Evolutionary conservation across 1,140 invertebrate genomes (phyloP), one percentile per base, ranked within the genome.

Genomic region (Branchinecta lindahli): DNA sequence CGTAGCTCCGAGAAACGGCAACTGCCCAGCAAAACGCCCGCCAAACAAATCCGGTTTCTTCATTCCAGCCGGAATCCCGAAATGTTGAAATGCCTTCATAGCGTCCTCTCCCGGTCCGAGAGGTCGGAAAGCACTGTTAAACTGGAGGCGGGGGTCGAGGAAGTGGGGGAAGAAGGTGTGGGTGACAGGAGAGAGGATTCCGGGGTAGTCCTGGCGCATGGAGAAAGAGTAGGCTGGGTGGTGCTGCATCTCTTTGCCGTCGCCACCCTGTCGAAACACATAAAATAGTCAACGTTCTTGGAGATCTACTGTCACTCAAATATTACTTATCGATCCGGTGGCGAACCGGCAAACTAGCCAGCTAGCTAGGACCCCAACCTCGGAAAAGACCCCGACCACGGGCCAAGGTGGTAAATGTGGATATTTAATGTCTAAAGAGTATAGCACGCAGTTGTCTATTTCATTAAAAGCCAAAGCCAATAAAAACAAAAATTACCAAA

Each of bases 221-320:
- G 52, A 61, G 18, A 61, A 61, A 6, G 52, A 20, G 18, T 61
- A 61, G 12, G 52, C 12, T 4, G 12, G 52, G 18, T 61, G 52
- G 18, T 61, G 52, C 18, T 61, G 52, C 52, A 61, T 61, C 18
- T 61, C 52, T 61, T 61, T 61, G 52, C 52, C 52, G 52, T 61
- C 52, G 18, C 52, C 52, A 61, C 12, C 52, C 52, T 61, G 52
- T 33, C 33, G 5, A 33, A 33, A 33, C 33, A 33, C 2, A 33
- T 33, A 33, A n/a, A 33, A 33, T 33, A 33, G 33, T 33, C 33
- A 33, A 33, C 33, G 33, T 33, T 33, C n/a, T 33, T 3, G 5
- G 5, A 33, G 33, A 33, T 5, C 33, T 33, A 33, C 33, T 33
- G 33, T 33, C 33, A 33, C 33, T 3, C 33, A 33, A 33, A 33